Evolutionary conservation across 2,888 invertebrate genomes (phyloP), one percentile per base, ranked within the genome.

Genomic region (Agrilus cyanescens): DNA sequence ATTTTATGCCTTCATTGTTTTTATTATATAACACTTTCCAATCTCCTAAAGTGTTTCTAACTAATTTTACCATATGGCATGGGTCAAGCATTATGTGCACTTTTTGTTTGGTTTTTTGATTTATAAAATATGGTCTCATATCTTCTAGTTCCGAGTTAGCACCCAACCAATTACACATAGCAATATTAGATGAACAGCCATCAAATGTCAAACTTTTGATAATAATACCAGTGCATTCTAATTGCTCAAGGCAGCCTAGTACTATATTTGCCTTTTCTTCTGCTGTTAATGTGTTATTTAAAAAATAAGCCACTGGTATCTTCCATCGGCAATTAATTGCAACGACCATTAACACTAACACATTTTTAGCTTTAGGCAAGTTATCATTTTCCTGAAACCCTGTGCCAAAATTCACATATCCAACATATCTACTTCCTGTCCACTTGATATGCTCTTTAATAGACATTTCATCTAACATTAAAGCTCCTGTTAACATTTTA

Each of bases 381-480:
- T 31, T 33, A 37, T 57, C 53, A 46, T 49, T 48, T 31, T 54
- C 39, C 30, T n/a, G n/a, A n/a, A 52, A 13, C n/a, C 49, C 50
- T 39, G 40, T 41, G 7, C 58, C 53, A 35, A 53, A 50, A 38
- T 58, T 53, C 10, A 58, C 56, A 35, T 57, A 57, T 2, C 60
- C 59, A 46, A 53, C 46, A 40, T 53, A 52, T 46, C 51, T 48
- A 38, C 52, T 50, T 4, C 57, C 57, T 44, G 58, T 53, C 54
- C 53, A 61, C 45, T 60, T 54, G 13, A 57, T 14, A 16, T 53
- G 37, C 45, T 51, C 47, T 29, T 46, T 46, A 16, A 56, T 54
- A 1, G 54, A 47, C 53, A 61, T 60, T 50, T 59, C 57, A 46
- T 58, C 58, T 5, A 57, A 37, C 5, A 52, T 41, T 16, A 56